These are phyloP conservation scores for Megaustenia siamemsis DNA, from an alignment of 2,888 invertebrate species.

Conservation along the genomic window DNA sequence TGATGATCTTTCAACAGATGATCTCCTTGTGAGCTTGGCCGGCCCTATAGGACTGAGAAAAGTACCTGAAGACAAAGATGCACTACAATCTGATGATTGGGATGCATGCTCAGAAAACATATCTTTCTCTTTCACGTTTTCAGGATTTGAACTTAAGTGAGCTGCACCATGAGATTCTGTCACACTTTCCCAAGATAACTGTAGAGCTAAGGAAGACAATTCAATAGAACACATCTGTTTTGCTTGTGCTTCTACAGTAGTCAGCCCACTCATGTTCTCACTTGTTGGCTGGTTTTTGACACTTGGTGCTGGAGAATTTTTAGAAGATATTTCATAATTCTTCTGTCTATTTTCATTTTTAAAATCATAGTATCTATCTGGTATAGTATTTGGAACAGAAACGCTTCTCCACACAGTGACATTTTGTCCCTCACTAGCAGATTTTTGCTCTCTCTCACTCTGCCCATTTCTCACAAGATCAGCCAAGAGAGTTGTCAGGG, in stretches of 20 bases:
- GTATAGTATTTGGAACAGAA: constrained; percentile 45
- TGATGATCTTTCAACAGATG: constrained; percentile 43
- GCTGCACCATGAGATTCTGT: not conserved
- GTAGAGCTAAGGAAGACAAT: not conserved
- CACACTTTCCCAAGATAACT: not conserved
- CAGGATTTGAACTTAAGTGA: not conserved
- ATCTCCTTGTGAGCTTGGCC: constrained; percentile 42
- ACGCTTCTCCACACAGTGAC: constrained; percentile 32
- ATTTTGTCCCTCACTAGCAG: not conserved
- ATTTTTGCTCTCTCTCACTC: not conserved
- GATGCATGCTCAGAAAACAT: not conserved
- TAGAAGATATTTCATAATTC: not conserved
- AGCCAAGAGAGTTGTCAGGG: constrained; percentile 25
- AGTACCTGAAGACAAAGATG: constrained; percentile 16
- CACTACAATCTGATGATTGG: constrained; percentile 4
- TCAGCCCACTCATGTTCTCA: not conserved
- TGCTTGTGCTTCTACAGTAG: not conserved
- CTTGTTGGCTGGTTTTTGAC: constrained; percentile 1
- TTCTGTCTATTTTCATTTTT: not conserved
- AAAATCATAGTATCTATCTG: not conserved
- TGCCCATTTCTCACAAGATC: constrained; percentile 35
- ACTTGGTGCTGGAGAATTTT: not conserved
- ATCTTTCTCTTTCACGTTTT: constrained; percentile 19
- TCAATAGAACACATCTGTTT: not conserved
- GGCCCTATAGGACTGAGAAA: constrained; percentile 53